These are phyloP conservation scores for Lacanobia wlatinum DNA, from an alignment of 2,888 invertebrate genomes.

Conservation along the genomic window DNA sequence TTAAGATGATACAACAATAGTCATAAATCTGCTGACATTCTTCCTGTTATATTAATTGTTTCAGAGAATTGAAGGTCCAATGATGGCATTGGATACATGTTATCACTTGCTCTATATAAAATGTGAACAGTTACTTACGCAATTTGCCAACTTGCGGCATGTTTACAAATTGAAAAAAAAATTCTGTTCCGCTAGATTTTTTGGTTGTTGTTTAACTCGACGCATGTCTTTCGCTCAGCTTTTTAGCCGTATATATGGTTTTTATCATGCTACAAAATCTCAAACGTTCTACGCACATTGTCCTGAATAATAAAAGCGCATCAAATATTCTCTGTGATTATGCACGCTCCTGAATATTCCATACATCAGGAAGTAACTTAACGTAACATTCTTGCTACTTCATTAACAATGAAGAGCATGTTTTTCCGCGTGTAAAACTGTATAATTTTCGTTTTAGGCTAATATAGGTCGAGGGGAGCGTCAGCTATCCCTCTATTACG, in stretches of 20 bases:
- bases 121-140: not conserved
- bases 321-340: slow-evolving; percentile 40
- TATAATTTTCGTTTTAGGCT: slow-evolving; percentile 70
- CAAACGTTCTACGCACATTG: not conserved
- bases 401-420: slow-evolving; percentile 61
- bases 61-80: slow-evolving; percentile 3
- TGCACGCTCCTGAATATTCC: slow-evolving; percentile 50
- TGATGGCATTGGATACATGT: not conserved
- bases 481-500: slow-evolving; percentile 73
- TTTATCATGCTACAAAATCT: not conserved
- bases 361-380: slow-evolving; percentile 48
- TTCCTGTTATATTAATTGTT: slow-evolving; percentile 21
- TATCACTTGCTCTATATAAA: not conserved
- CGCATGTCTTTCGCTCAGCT: not conserved
- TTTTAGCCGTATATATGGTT: not conserved
- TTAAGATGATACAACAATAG: slow-evolving; percentile 24
- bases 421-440: slow-evolving; percentile 66
- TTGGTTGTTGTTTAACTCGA: not conserved
- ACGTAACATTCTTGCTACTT: slow-evolving; percentile 51
- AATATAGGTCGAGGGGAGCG: slow-evolving; percentile 64
- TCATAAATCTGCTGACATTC: slow-evolving; percentile 26
- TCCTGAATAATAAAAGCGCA: slow-evolving; percentile 21
- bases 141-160: not conserved
- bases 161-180: too few relatives aligned
- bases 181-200: not conserved